phyloP scores from a whole-genome alignment of 2,113 vertebrate species.

The Mionectes macconnelli region DNA sequence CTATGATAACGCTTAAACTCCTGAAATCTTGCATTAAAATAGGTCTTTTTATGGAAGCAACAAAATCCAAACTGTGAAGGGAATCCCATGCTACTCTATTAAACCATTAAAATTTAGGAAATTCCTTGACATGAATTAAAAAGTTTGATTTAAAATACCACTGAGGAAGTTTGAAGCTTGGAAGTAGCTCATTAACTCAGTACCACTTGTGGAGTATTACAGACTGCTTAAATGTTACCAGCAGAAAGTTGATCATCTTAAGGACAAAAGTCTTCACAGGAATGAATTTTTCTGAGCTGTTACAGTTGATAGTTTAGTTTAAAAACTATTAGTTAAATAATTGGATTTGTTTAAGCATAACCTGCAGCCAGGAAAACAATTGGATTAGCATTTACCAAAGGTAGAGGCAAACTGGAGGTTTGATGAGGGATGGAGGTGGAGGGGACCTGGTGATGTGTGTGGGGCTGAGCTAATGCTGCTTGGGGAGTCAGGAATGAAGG shows the following conservation, averaged over 20 bases:
- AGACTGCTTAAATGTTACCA: neutral
- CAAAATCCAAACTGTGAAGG: neutral
- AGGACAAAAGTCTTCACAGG: neutral
- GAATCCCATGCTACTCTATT: neutral
- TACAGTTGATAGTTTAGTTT: neutral
- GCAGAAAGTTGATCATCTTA: neutral
- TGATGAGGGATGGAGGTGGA: neutral
- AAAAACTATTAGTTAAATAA: neutral
- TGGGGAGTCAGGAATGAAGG: neutral
- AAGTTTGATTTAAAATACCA: neutral
- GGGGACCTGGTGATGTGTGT: neutral
- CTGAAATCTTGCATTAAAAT: neutral
- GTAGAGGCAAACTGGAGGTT: neutral
- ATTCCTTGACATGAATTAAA: neutral
- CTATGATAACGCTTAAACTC: neutral
- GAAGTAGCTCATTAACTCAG: neutral
- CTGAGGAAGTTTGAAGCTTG: neutral
- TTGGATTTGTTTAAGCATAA: neutral
- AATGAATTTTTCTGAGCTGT: neutral
- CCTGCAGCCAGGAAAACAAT: neutral
- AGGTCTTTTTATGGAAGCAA: neutral
- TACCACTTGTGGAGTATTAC: neutral
- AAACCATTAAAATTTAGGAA: neutral
- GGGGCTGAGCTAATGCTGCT: neutral
- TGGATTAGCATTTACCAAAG: neutral